Percentiles rank a stretch among this genome's conserved stretches.
phyloP scores from a whole-genome alignment of 2,888 invertebrate species.

The Ichneumoninae sp. region DNA sequence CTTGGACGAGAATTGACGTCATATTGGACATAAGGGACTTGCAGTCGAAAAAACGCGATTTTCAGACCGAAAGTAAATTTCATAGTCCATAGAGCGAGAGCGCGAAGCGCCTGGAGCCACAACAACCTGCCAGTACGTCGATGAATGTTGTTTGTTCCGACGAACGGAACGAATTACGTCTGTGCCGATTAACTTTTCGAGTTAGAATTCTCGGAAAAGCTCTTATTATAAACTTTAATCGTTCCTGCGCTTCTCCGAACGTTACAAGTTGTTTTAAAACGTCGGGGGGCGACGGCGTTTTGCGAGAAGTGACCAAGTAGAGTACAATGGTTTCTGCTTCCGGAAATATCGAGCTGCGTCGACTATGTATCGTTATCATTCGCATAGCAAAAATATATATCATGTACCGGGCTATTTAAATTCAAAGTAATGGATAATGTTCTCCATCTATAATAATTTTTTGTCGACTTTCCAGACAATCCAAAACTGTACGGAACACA shows the following conservation, averaged over 20 bases:
- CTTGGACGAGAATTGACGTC: no score
- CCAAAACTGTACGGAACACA: neutral
- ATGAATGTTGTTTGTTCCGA: no score
- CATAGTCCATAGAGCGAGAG: no score
- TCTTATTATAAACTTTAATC: neutral
- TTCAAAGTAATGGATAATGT: neutral
- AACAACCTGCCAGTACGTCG: no score
- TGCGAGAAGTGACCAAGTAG: neutral
- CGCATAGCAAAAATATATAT: neutral
- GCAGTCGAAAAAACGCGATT: no score
- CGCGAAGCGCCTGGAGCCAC: no score
- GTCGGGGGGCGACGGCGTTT: neutral
- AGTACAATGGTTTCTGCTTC: neutral
- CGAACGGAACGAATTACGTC: neutral
- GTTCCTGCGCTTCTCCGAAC: neutral
- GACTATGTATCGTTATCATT: neutral
- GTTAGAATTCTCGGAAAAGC: neutral
- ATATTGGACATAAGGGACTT: no score
- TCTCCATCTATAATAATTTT: neutral
- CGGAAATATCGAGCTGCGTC: neutral
- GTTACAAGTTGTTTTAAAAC: constrained; percentile 8
- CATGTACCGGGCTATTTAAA: neutral
- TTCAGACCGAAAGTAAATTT: no score
- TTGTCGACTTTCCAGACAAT: no score
- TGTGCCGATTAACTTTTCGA: neutral